These are phyloP conservation scores for Andinoacara biseriatus DNA, from an alignment of 2,113 vertebrate species.

Conservation along the genomic window DNA sequence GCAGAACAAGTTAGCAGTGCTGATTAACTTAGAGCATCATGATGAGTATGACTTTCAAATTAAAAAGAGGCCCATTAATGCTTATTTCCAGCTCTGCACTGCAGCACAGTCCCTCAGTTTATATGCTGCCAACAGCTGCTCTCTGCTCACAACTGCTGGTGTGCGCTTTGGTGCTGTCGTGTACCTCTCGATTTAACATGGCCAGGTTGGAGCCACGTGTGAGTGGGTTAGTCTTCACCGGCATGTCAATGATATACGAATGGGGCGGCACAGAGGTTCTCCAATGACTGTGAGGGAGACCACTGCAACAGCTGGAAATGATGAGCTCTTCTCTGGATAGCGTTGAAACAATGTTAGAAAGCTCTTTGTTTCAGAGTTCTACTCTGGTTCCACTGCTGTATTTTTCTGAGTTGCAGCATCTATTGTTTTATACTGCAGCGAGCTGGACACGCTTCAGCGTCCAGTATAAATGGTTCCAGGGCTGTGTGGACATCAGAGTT, in stretches of 20 bases:
- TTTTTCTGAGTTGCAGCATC: too few species aligned
- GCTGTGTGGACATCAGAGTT: too few species aligned
- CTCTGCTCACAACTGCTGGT: background rate
- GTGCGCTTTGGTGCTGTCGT: background rate
- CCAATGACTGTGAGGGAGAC: background rate
- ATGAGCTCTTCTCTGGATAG: background rate
- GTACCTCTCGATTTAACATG: background rate
- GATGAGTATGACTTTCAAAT: background rate
- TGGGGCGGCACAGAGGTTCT: background rate
- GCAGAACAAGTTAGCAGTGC: background rate
- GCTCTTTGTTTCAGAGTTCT: too few species aligned
- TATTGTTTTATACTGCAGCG: too few species aligned
- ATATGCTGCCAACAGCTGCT: background rate
- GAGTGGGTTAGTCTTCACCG: background rate
- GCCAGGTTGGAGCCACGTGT: background rate
- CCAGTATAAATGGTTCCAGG: too few species aligned
- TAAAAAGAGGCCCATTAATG: background rate
- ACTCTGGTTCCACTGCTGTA: too few species aligned
- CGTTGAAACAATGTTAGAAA: too few species aligned
- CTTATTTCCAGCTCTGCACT: background rate
- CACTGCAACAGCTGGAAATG: background rate
- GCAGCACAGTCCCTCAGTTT: background rate
- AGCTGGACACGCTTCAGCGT: too few species aligned
- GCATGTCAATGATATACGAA: background rate
- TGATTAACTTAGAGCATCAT: background rate